Percentiles rank a stretch among this genome's conserved stretches.
Evolutionary conservation across 2,797 vertebrate genomes (phyloP).

Genomic region (Manis crassicaudata): DNA sequence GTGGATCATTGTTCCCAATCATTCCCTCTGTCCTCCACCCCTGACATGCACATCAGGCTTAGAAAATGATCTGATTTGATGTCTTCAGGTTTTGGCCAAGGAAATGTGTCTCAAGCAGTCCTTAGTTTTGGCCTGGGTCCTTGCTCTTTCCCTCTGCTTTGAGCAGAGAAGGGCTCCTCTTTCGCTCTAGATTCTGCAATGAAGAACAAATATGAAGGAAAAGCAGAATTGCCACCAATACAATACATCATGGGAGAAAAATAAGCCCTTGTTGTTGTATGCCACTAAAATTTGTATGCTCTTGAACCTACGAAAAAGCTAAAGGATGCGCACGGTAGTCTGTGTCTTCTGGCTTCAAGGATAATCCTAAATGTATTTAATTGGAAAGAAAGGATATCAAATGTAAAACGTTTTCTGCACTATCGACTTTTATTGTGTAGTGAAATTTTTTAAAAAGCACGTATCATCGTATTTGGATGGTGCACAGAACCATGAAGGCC

Average conservation of each 20-base stretch:
- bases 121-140: background rate
- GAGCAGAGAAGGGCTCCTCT: background rate
- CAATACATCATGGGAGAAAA: background rate
- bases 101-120: background rate
- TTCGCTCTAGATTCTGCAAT: background rate
- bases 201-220: background rate
- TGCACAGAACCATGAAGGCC: background rate
- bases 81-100: background rate
- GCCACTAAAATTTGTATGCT: background rate
- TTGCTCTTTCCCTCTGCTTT: background rate
- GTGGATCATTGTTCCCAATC: background rate
- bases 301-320: background rate
- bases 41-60: background rate
- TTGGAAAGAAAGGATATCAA: background rate
- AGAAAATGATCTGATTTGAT: background rate
- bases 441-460: background rate
- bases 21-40: background rate
- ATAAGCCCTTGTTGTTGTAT: background rate
- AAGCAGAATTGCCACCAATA: background rate
- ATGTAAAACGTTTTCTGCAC: background rate
- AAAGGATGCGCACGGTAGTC: background rate
- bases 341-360: background rate
- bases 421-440: background rate
- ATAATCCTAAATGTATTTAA: background rate
- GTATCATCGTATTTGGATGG: background rate